phyloP scores from a whole-genome alignment of 2,888 invertebrate genomes.

The Drosophila antonietae region DNA sequence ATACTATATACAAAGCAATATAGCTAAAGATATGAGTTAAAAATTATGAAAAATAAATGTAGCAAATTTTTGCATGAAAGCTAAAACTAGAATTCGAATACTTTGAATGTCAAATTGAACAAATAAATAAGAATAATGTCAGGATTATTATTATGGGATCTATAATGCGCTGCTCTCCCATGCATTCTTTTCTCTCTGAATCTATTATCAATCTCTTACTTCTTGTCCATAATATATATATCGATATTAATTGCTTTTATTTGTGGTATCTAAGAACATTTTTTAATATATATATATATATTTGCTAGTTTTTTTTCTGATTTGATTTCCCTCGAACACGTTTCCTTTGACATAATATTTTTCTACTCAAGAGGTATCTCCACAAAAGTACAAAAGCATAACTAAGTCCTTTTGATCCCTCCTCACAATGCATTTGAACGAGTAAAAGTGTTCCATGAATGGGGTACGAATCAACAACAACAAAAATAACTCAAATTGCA shows the following conservation, averaged over 20 bases:
- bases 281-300: neutral
- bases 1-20: neutral
- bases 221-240: too few species aligned
- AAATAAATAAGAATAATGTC: too few species aligned
- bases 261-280: neutral
- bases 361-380: neutral
- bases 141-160: too few species aligned
- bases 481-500: neutral
- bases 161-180: too few species aligned
- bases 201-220: too few species aligned
- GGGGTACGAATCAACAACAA: neutral
- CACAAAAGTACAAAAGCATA: neutral
- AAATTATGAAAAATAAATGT: too few species aligned
- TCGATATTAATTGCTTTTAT: too few species aligned
- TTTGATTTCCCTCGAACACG: neutral
- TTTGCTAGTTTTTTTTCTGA: neutral
- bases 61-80: too few species aligned
- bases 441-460: too few species aligned
- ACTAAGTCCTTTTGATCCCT: neutral
- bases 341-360: neutral
- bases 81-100: too few species aligned
- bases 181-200: too few species aligned
- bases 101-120: too few species aligned
- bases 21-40: neutral
- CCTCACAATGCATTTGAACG: neutral